Evolutionary conservation across 2,113 vertebrate species (phyloP).

Genomic region (Tiliqua scincoides): DNA sequence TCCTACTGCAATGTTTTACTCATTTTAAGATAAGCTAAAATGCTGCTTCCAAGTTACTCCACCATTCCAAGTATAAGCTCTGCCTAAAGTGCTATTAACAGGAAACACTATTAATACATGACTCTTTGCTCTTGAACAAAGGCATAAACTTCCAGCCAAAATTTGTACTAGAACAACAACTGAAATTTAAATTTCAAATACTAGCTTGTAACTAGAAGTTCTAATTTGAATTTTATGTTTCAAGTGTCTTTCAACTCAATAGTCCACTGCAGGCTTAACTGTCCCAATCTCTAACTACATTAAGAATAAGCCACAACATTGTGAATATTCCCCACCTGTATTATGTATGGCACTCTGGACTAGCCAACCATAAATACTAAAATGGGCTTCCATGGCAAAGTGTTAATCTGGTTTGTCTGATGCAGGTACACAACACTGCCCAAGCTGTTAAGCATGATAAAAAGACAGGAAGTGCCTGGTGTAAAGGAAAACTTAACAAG

Average conservation of each 20-base stretch:
- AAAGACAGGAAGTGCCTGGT: not conserved
- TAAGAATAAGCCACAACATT: not conserved
- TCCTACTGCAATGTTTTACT: not conserved
- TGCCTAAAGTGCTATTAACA: not conserved
- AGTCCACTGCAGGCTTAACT: not conserved
- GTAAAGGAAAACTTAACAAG: too few relatives aligned
- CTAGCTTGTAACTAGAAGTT: not conserved
- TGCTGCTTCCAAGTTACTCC: not conserved
- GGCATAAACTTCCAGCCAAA: not conserved
- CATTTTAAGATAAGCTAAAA: constrained; percentile 20
- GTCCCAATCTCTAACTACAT: not conserved
- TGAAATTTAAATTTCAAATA: not conserved
- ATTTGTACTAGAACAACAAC: not conserved
- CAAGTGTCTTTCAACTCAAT: not conserved
- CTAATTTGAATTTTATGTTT: not conserved
- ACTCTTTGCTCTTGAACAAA: not conserved
- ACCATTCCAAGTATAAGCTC: not conserved
- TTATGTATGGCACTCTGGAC: too few relatives aligned
- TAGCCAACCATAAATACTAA: too few relatives aligned
- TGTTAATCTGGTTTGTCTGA: not conserved
- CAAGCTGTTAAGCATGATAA: not conserved
- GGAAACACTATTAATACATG: too few relatives aligned
- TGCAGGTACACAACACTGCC: not conserved
- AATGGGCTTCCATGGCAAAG: not conserved
- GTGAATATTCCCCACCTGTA: not conserved